A percentile compares a stretch with the other conserved stretches of the same genome.
phyloP scores from a whole-genome alignment of 2,113 vertebrate genomes.

The Spheniscus mendiculus region DNA sequence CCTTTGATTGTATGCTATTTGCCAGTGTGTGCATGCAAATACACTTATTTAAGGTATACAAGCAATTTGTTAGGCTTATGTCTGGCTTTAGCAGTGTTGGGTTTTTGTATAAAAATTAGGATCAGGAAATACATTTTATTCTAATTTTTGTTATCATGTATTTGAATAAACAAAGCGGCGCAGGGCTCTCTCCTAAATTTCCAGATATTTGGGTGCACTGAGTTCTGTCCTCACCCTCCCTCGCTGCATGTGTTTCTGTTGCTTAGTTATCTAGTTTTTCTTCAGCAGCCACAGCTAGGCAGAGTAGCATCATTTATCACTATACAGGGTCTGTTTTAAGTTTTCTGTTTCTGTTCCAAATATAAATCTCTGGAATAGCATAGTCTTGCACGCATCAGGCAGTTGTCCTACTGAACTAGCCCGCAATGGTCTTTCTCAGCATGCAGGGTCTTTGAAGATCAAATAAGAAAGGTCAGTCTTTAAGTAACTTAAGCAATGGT shows the following conservation, averaged over 20 bases:
- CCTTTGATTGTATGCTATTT: not conserved
- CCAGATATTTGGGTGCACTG: not conserved
- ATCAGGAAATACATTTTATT: slow-evolving; percentile 16
- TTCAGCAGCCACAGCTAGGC: slow-evolving; percentile 43
- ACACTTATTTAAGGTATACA: not conserved
- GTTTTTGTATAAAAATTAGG: not conserved
- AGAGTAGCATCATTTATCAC: slow-evolving; percentile 54
- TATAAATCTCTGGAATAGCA: slow-evolving; percentile 64
- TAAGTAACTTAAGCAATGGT: slow-evolving; percentile 53
- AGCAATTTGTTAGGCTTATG: not conserved
- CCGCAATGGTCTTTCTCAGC: slow-evolving; percentile 47
- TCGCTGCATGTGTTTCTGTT: not conserved
- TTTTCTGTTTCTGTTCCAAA: slow-evolving; percentile 68
- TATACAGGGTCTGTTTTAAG: slow-evolving; percentile 51
- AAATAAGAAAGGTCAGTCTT: slow-evolving; percentile 60
- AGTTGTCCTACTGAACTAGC: slow-evolving; percentile 62
- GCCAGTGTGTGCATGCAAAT: not conserved
- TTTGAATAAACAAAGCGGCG: not conserved
- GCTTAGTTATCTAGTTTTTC: slow-evolving; percentile 33
- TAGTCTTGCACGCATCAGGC: slow-evolving; percentile 45
- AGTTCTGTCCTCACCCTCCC: not conserved
- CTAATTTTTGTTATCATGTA: not conserved
- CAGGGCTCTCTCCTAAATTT: not conserved
- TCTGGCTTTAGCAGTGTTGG: not conserved
- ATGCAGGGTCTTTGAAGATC: slow-evolving; percentile 69